These are phyloP conservation scores for Morone saxatilis DNA, from an alignment of 2,113 vertebrate species.

Conservation along the genomic window DNA sequence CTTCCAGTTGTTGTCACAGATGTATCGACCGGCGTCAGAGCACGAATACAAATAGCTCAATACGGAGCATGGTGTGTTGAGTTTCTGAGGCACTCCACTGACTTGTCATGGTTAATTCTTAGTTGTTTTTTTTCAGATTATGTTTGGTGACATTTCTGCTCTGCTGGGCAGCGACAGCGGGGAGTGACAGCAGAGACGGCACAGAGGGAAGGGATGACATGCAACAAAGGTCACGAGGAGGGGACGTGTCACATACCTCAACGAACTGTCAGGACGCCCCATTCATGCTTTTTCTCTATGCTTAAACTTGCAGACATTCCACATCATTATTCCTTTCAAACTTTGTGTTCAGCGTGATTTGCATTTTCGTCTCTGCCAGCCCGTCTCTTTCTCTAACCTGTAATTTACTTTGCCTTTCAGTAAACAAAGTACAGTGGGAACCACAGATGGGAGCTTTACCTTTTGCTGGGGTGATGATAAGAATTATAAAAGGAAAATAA, in stretches of 20 bases:
- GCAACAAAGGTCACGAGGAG: slow-evolving; percentile 74
- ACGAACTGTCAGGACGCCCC: slow-evolving; percentile 52
- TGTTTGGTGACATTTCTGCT: slow-evolving; percentile 74
- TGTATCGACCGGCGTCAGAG: slow-evolving; percentile 47
- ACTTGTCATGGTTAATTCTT: slow-evolving; percentile 70
- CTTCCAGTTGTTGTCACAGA: slow-evolving; percentile 68
- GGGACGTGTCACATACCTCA: slow-evolving; percentile 58
- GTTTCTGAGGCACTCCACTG: slow-evolving; percentile 57
- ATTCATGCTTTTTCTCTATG: slow-evolving; percentile 43
- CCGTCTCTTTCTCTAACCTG: slow-evolving; percentile 19
- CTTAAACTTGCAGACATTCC: slow-evolving; percentile 19
- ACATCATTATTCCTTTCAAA: slow-evolving; percentile 33
- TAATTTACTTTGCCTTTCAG: slow-evolving; percentile 26
- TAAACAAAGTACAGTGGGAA: slow-evolving; percentile 13
- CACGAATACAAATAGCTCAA: slow-evolving; percentile 32
- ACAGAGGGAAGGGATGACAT: slow-evolving; percentile 70
- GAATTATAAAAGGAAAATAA: slow-evolving; percentile 27
- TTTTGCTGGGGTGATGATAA: slow-evolving; percentile 5
- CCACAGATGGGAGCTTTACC: not conserved
- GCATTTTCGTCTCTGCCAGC: slow-evolving; percentile 14
- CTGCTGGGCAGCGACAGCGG: slow-evolving; percentile 57
- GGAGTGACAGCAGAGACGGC: slow-evolving; percentile 65
- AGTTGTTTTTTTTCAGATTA: slow-evolving; percentile 55
- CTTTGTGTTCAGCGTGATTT: slow-evolving; percentile 39
- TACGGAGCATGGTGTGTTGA: slow-evolving; percentile 10